Conservation (phyloP, 1,140 invertebrate species). For the Lepidurus apus region DNA sequence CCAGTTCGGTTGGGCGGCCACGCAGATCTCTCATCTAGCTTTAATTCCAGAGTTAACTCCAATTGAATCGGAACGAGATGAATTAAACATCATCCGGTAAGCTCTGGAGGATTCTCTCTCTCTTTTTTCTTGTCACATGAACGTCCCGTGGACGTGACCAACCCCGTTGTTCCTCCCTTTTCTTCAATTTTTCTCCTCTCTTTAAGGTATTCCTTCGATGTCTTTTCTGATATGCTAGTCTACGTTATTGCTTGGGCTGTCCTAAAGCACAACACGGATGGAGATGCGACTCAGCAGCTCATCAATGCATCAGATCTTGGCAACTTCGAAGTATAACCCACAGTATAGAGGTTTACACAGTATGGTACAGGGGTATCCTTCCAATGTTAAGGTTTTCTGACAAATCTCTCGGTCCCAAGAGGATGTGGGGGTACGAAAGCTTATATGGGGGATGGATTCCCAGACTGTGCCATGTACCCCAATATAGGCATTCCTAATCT, state of each 20-base stretch:
- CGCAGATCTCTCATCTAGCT: slow-evolving; percentile 56
- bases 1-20: slow-evolving; percentile 57
- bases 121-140: background rate
- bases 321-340: slow-evolving; percentile 57
- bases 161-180: background rate
- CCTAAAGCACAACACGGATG: background rate
- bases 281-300: background rate
- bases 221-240: slow-evolving; percentile 61
- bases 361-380: too few species aligned
- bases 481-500: too few species aligned
- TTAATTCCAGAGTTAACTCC: slow-evolving; percentile 52
- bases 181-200: slow-evolving; percentile 17
- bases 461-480: too few species aligned
- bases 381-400: too few species aligned
- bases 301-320: slow-evolving; percentile 61
- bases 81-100: slow-evolving; percentile 50
- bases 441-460: too few species aligned
- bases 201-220: slow-evolving; percentile 64
- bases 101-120: slow-evolving; percentile 24
- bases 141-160: background rate
- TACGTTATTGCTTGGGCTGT: slow-evolving; percentile 60
- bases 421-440: too few species aligned
- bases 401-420: too few species aligned
- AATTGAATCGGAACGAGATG: slow-evolving; percentile 46
- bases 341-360: too few species aligned